Conservation (phyloP, 2,113 vertebrate genomes). For the chimpanzee (Pan troglodytes) region NHGRI_mPanTro3-v2.1_pri NC_086015.1:164539001-164539500, state of each 20-base stretch:
- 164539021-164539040: neutral
- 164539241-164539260: conserved; percentile 10
- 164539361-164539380: conserved; percentile 29
- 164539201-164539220: conserved; percentile 8
- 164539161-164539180: neutral
- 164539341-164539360: neutral
- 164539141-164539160: neutral
- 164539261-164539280: neutral
- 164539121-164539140: neutral
- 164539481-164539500: neutral
- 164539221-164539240: neutral
- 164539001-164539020: neutral
- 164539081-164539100: neutral
- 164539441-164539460: no score
- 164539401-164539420: neutral
- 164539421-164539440: neutral
- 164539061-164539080: neutral
- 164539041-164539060: neutral
- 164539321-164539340: neutral
- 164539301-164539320: conserved; percentile 5
- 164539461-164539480: neutral
- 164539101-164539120: neutral
- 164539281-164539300: neutral
- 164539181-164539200: neutral
- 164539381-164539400: neutral